Percentiles rank a stretch among this genome's conserved stretches.
These are phyloP conservation scores for Phoxinus phoxinus DNA, from an alignment of 2,113 vertebrate species.

Conservation along the genomic window DNA sequence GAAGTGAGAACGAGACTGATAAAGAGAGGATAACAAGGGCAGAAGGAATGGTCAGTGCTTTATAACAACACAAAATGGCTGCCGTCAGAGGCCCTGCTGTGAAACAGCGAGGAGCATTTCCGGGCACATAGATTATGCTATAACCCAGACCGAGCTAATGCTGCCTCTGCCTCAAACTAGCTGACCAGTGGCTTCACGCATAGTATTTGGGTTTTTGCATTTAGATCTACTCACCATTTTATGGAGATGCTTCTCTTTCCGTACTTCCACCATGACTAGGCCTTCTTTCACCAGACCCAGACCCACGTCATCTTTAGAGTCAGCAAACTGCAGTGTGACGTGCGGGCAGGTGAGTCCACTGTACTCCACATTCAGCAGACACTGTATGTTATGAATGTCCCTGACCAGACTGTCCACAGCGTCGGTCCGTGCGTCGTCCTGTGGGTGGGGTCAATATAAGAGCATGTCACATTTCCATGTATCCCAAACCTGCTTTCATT, in stretches of 20 bases:
- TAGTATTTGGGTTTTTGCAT: neutral
- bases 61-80: slow-evolving; percentile 63
- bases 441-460: neutral
- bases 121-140: slow-evolving; percentile 22
- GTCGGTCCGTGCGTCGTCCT: slow-evolving; percentile 89
- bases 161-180: neutral
- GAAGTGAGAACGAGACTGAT: neutral
- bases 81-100: slow-evolving; percentile 52
- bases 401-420: slow-evolving; percentile 89
- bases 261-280: slow-evolving; percentile 91
- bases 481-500: neutral
- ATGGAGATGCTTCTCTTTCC: slow-evolving; percentile 91
- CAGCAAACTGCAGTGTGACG: slow-evolving; percentile 88
- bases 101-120: slow-evolving; percentile 33
- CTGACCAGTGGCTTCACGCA: neutral
- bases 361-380: slow-evolving; percentile 91
- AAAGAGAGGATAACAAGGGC: neutral
- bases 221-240: slow-evolving; percentile 85
- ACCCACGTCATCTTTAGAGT: slow-evolving; percentile 91
- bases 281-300: slow-evolving; percentile 91
- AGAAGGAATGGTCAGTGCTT: slow-evolving; percentile 45
- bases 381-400: slow-evolving; percentile 94
- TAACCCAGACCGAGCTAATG: slow-evolving; percentile 15
- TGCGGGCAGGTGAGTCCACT: slow-evolving; percentile 80
- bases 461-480: slow-evolving; percentile 4